A percentile compares a stretch with the other conserved stretches of the same genome.
These are phyloP conservation scores for Rosalia funebris DNA, from an alignment of 2,888 invertebrate genomes.

Conservation along the genomic window DNA sequence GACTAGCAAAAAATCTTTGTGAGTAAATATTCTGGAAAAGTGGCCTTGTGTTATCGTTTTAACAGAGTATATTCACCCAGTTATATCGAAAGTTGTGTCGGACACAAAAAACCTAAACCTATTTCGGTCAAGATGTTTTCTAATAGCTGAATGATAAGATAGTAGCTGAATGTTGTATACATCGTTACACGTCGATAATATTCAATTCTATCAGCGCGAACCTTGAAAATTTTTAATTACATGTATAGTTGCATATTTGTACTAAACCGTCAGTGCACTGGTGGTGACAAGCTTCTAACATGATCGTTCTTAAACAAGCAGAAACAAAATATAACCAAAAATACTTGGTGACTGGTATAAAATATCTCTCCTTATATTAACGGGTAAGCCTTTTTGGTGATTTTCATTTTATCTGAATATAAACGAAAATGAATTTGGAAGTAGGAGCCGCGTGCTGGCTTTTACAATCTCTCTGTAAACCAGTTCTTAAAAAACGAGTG, in stretches of 20 bases:
- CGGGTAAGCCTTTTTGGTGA: not conserved
- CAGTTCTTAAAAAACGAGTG: not conserved
- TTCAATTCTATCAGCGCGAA: constrained; percentile 15
- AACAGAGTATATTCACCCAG: too few species aligned
- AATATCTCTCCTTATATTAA: not conserved
- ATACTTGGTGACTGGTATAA: not conserved
- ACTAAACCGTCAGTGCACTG: not conserved
- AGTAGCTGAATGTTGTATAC: constrained; percentile 16
- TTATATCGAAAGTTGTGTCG: not conserved
- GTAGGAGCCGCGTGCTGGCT: not conserved
- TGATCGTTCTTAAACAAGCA: not conserved
- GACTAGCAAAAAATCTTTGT: not conserved
- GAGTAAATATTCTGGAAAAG: not conserved
- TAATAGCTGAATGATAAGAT: too few species aligned
- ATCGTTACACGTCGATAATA: constrained; percentile 8
- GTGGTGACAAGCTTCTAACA: not conserved
- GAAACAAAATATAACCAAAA: not conserved
- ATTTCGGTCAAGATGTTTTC: constrained; percentile 17
- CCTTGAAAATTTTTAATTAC: constrained; percentile 19
- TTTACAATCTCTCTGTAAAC: not conserved
- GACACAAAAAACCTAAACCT: constrained; percentile 2
- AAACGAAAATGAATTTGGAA: not conserved
- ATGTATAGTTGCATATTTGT: constrained; percentile 3
- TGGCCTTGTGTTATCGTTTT: not conserved
- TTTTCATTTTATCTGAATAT: not conserved